Conservation (phyloP, 2,113 vertebrate genomes). For the Procavia capensis region DNA sequence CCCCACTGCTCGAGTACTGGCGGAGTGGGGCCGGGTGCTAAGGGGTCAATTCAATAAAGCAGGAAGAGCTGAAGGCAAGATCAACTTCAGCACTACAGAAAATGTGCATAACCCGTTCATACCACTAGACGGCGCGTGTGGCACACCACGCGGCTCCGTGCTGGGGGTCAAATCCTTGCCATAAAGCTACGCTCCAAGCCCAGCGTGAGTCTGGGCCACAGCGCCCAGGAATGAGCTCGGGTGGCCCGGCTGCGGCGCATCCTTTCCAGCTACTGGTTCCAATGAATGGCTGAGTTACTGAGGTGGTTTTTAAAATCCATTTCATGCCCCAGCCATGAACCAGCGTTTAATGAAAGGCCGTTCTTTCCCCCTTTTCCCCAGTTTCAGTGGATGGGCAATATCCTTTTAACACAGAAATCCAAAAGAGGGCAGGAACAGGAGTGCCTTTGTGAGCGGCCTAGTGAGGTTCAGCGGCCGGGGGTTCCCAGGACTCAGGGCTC, state of each 20-base stretch:
- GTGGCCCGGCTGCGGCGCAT: too few species aligned
- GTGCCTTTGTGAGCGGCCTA: background rate
- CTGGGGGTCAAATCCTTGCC: accelerated
- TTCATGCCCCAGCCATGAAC: background rate
- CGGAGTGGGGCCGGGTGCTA: too few species aligned
- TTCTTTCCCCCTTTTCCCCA: background rate
- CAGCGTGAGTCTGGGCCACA: background rate
- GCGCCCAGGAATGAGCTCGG: background rate
- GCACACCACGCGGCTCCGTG: background rate
- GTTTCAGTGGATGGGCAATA: background rate
- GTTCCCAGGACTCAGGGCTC: too few species aligned
- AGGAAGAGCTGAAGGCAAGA: background rate
- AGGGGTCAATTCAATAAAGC: background rate
- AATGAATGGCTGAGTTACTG: background rate
- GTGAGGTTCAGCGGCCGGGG: too few species aligned
- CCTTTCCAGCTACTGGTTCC: background rate
- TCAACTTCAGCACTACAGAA: background rate
- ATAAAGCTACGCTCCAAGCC: too few species aligned
- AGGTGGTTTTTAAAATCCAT: background rate
- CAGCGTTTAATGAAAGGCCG: background rate
- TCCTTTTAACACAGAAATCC: background rate
- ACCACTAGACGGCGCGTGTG: background rate
- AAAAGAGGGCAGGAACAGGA: background rate
- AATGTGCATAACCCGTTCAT: too few species aligned
- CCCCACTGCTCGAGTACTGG: background rate